Evolutionary conservation across 2,797 vertebrate genomes (phyloP), one percentile per base, ranked within the genome.

Genomic region (Sarcoramphus papa): DNA sequence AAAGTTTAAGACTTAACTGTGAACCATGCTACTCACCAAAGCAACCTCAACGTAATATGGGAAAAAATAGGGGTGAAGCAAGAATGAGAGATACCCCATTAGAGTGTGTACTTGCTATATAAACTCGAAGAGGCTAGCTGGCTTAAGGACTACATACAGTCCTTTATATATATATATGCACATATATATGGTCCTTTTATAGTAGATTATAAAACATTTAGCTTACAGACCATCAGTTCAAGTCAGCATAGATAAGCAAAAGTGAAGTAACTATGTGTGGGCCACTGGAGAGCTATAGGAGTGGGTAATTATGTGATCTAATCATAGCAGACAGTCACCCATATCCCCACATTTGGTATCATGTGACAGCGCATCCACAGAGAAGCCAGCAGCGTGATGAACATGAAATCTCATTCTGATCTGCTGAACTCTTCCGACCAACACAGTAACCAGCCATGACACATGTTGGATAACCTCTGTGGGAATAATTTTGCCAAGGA

Each of bases 1-100:
- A 90, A 77, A 95, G 97, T 96, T 90, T 92, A 94, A 97, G 94
- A 93, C 84, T 94, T 76, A 86, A 88, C 67, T 35, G 51, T 87
- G 95, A 97, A 84, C 95, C 47, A 31, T 25, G 62, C 54, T 85
- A 51, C 37, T 85, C 77, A 89, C 50, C 75, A 89, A 89, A 97
- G 60, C 70, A 91, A 78, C 28, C 53, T 92, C 86, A 88, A 75
- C 1, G 0, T 68, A 83, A 77, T 45, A 78, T 20, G 64, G 82
- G 62, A 74, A 74, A 57, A 90, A 87, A 21, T 3, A 81, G 45
- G 21, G 76, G 76, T 47, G 35, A 63, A 80, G 65, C 77, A 86
- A 63, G 30, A 56, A 92, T 77, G 50, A 53, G 33, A 82, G 35
- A 84, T 43, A 72, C 3, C 22, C 45, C 33, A 25, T 45, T 63